Percentiles rank a stretch among this genome's conserved stretches.
These are phyloP conservation scores for Nemopilema nomurai DNA, from an alignment of 30 jellyfish, hydroid and myxozoan species.

Conservation along the genomic window DNA sequence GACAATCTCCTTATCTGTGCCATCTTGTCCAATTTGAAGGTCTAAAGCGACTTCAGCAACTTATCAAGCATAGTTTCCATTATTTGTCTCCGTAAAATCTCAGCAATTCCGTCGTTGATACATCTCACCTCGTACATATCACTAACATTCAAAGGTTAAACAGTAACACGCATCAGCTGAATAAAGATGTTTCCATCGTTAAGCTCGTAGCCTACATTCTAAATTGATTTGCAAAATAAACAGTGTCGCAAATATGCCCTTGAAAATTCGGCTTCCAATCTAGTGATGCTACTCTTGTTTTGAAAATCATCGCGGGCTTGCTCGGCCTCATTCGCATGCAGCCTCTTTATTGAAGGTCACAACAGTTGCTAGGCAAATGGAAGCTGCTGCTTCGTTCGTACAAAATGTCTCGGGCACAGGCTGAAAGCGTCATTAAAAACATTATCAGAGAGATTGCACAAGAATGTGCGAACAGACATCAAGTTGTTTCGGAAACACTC, in stretches of 20 bases:
- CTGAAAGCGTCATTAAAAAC: constrained; percentile 89
- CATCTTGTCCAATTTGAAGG: no score
- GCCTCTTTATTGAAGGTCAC: neutral
- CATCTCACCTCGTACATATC: no score
- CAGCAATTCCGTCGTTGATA: neutral
- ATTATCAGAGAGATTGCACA: constrained; percentile 90
- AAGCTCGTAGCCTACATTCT: no score
- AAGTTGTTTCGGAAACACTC: constrained; percentile 89
- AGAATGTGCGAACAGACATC: constrained; percentile 86
- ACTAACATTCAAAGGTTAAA: no score
- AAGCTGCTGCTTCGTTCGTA: neutral
- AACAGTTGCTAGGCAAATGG: constrained; percentile 2
- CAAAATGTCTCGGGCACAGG: constrained; percentile 93
- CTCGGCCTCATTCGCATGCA: constrained; percentile 30
- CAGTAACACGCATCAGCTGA: no score
- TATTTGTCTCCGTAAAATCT: neutral
- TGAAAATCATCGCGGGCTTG: constrained; percentile 30
- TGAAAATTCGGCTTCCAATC: neutral
- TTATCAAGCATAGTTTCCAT: neutral
- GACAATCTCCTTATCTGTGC: neutral
- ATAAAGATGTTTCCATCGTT: no score
- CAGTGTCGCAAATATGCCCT: neutral
- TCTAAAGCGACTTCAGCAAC: neutral
- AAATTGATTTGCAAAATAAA: no score
- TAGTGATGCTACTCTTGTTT: constrained; percentile 1